Conservation (phyloP, 2,888 invertebrate species). For the Allygus modestus region DNA sequence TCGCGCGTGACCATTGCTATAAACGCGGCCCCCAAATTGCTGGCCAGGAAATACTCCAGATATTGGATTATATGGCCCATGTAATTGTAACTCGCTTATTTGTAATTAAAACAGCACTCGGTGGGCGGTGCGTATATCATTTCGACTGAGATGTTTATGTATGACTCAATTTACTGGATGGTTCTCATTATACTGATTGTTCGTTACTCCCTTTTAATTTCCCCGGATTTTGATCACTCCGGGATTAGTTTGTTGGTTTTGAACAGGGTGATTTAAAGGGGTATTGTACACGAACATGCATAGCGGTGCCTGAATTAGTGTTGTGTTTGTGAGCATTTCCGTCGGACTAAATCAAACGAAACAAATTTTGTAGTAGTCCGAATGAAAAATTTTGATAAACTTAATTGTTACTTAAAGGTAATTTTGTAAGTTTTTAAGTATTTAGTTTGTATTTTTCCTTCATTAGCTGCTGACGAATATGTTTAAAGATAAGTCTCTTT, state of each 20-base stretch:
- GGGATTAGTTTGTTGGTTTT: background rate
- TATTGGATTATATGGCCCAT: constrained; percentile 56
- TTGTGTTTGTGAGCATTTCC: too few relatives aligned
- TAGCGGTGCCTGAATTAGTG: background rate
- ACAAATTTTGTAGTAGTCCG: too few relatives aligned
- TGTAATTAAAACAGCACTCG: constrained; percentile 18
- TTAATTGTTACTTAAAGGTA: too few relatives aligned
- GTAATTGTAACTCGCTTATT: constrained; percentile 42
- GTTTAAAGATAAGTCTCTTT: too few relatives aligned
- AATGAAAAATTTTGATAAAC: too few relatives aligned
- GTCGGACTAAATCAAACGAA: too few relatives aligned
- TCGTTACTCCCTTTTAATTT: constrained; percentile 33
- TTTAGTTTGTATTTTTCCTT: too few relatives aligned
- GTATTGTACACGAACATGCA: background rate
- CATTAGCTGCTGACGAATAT: too few relatives aligned
- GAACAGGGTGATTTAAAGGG: background rate
- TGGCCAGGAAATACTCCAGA: constrained; percentile 30
- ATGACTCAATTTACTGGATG: constrained; percentile 44
- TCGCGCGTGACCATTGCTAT: background rate
- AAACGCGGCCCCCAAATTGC: background rate
- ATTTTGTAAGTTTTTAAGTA: too few relatives aligned
- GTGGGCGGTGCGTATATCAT: constrained; percentile 38
- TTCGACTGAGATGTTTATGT: constrained; percentile 53
- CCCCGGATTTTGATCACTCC: constrained; percentile 18
- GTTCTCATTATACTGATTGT: constrained; percentile 31